A percentile compares a stretch with the other conserved stretches of the same genome.
These are phyloP conservation scores for Pegoplata infirma DNA, from an alignment of 2,888 invertebrate genomes.

Conservation along the genomic window DNA sequence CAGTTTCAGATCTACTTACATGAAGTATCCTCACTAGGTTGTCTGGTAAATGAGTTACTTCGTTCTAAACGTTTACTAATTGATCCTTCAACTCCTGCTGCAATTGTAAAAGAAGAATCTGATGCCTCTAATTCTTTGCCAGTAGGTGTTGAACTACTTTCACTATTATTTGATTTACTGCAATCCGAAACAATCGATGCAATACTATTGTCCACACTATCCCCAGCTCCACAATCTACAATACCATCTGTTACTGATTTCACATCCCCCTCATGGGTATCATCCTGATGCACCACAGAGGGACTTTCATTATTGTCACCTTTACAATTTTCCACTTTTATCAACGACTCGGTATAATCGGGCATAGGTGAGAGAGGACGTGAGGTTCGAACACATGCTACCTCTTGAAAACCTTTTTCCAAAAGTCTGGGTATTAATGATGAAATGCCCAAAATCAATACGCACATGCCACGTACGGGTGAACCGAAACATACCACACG, in stretches of 20 bases:
- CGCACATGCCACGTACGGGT: conserved; percentile 93
- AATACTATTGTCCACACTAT: conserved; percentile 27
- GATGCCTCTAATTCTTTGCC: conserved; percentile 55
- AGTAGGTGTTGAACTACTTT: conserved; percentile 56
- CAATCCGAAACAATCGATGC: conserved; percentile 26
- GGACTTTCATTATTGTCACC: background rate
- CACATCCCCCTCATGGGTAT: background rate
- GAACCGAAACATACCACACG: conserved; percentile 94
- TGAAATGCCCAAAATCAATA: conserved; percentile 90
- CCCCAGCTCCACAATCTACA: conserved; percentile 20
- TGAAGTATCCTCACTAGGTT: conserved; percentile 84
- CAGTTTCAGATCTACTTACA: conserved; percentile 75
- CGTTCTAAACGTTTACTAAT: conserved; percentile 70
- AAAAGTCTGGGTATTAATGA: conserved; percentile 94
- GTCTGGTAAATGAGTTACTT: conserved; percentile 81
- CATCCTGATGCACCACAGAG: conserved; percentile 24
- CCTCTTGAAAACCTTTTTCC: conserved; percentile 89
- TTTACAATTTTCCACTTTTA: conserved; percentile 64
- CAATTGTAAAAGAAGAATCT: conserved; percentile 68
- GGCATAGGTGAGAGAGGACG: conserved; percentile 87
- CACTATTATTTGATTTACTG: conserved; percentile 51
- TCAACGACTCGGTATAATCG: conserved; percentile 79
- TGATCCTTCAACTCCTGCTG: conserved; percentile 66
- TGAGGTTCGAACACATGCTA: conserved; percentile 88
- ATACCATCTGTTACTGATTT: background rate